These are phyloP conservation scores for Seriola quinqueradiata DNA, from an alignment of 2,113 vertebrate species.

Conservation along the genomic window DNA sequence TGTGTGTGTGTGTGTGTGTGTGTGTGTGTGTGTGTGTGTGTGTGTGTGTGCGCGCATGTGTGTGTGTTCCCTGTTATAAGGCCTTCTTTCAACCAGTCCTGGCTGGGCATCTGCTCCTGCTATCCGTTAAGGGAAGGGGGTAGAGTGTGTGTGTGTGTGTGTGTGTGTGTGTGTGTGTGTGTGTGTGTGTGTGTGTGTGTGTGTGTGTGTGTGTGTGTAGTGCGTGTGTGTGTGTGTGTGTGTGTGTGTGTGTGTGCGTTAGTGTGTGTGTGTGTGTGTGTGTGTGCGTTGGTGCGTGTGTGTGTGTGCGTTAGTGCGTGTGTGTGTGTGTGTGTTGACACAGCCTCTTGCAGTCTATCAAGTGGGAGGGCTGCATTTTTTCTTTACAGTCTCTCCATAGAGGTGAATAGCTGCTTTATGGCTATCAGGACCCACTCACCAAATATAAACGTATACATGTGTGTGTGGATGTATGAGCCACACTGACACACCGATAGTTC, in stretches of 20 bases:
- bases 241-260: constrained; percentile 49
- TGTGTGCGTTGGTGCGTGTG: constrained; percentile 34
- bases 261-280: constrained; percentile 23
- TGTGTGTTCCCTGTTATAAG: constrained; percentile 60
- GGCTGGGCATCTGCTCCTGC: constrained; percentile 59
- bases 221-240: constrained; percentile 38
- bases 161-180: constrained; percentile 20
- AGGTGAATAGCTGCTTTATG: constrained; percentile 80
- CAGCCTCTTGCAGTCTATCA: constrained; percentile 73
- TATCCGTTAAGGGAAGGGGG: constrained; percentile 32
- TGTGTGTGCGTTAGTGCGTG: constrained; percentile 15
- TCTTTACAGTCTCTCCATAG: constrained; percentile 55
- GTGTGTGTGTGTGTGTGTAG: constrained; percentile 19
- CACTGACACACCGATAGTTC: constrained; percentile 21
- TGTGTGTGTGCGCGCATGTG: constrained; percentile 25
- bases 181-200: constrained; percentile 52
- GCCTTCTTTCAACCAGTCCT: constrained; percentile 71
- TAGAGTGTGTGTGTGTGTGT: constrained; percentile 16
- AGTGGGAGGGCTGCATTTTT: constrained; percentile 55
- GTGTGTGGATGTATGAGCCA: constrained; percentile 21
- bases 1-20: too few relatives aligned
- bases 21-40: too few relatives aligned
- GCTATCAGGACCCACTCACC: constrained; percentile 16
- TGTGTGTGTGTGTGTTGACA: constrained; percentile 69
- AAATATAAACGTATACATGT: constrained; percentile 52